phyloP scores from a whole-genome alignment of 1,140 invertebrate species.

The Patella vulgata region DNA sequence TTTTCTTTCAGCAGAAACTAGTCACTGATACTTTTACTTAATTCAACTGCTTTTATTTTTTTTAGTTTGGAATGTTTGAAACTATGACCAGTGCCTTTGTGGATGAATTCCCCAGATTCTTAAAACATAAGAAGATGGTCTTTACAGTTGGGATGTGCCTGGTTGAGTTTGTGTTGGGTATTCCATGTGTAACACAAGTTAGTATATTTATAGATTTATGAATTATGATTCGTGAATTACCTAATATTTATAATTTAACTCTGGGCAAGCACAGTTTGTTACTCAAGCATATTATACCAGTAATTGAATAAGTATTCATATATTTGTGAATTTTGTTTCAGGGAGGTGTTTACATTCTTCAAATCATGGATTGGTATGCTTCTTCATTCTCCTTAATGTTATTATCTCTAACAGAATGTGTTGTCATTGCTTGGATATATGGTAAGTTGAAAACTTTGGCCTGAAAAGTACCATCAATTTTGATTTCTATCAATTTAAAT shows the following conservation, averaged over 20 bases:
- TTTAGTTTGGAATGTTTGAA: conserved; percentile 63
- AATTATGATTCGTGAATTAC: background rate
- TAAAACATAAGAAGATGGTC: conserved; percentile 39
- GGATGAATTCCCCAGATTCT: conserved; percentile 52
- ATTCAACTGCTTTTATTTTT: conserved; percentile 28
- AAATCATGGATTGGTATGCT: conserved; percentile 86
- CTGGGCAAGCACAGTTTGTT: too few relatives aligned
- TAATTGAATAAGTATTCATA: too few relatives aligned
- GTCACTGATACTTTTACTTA: too few relatives aligned
- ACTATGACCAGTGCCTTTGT: conserved; percentile 58
- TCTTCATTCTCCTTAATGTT: conserved; percentile 85
- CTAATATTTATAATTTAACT: too few relatives aligned
- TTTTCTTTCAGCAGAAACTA: too few relatives aligned
- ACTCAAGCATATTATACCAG: background rate
- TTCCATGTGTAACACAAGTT: conserved; percentile 52
- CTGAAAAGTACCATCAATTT: too few relatives aligned
- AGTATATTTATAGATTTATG: background rate
- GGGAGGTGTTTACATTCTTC: conserved; percentile 83
- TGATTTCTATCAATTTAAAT: too few relatives aligned
- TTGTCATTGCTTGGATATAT: conserved; percentile 66
- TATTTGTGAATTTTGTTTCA: conserved; percentile 28
- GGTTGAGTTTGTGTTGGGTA: conserved; percentile 46
- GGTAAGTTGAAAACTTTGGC: conserved; percentile 46
- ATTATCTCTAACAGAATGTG: conserved; percentile 73
- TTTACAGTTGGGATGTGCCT: conserved; percentile 49